A percentile compares a stretch with the other conserved stretches of the same genome.
phyloP scores from a whole-genome alignment of 1,140 invertebrate genomes.

The Steinernema khuongi region DNA sequence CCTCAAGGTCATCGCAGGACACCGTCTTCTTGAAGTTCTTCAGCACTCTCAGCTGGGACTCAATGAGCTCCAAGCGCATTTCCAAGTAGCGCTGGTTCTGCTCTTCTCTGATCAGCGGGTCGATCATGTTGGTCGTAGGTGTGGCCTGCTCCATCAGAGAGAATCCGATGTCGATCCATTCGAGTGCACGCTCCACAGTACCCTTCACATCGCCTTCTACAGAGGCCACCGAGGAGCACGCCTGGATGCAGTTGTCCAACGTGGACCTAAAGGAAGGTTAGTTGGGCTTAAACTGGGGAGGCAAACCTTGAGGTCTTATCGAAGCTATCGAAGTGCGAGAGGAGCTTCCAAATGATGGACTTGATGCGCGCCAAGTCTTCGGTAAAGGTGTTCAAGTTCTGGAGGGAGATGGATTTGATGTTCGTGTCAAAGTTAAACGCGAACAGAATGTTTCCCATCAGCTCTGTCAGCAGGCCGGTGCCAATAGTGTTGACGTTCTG shows the following conservation, averaged over 20 bases:
- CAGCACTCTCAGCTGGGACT: conserved; percentile 27
- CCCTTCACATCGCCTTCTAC: background rate
- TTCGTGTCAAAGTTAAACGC: conserved; percentile 1
- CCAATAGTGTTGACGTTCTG: background rate
- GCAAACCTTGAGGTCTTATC: background rate
- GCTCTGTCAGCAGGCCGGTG: background rate
- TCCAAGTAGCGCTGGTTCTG: conserved; percentile 19
- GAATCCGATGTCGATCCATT: background rate
- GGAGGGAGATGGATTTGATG: background rate
- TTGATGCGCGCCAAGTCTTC: background rate
- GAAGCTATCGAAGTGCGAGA: background rate
- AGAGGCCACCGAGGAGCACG: background rate
- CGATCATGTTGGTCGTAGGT: conserved; percentile 28
- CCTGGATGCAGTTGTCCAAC: background rate
- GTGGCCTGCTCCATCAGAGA: background rate
- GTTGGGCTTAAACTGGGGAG: background rate
- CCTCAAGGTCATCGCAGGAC: background rate
- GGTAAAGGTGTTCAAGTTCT: background rate
- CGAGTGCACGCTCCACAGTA: background rate
- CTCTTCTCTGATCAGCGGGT: conserved; percentile 37
- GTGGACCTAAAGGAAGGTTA: background rate
- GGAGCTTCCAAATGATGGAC: background rate
- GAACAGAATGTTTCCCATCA: background rate
- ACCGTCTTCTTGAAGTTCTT: background rate
- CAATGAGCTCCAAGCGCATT: conserved; percentile 23